Percentiles rank a stretch among this genome's conserved stretches.
Conservation (phyloP, 92 coral and sea anemone species). For the Epizoanthus ramosus region DNA sequence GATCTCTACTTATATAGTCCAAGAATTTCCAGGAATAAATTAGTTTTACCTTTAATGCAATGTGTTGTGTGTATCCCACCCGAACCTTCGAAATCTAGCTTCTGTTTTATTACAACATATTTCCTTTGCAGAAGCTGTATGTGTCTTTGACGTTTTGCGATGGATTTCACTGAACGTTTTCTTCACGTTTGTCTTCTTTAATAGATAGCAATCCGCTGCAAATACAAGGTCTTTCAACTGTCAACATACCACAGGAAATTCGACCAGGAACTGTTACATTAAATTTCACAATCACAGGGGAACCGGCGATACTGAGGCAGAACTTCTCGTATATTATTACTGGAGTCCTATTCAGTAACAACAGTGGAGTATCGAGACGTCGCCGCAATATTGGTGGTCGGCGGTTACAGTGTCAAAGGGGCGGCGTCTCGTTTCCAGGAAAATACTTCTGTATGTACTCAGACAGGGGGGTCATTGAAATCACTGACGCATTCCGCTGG, state of each 20-base stretch:
- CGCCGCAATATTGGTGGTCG: constrained; percentile 4
- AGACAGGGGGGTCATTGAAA: constrained; percentile 1
- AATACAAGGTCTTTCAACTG: not conserved
- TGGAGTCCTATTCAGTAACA: not conserved
- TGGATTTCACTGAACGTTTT: too few relatives aligned
- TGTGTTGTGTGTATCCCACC: too few relatives aligned
- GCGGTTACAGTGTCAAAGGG: not conserved
- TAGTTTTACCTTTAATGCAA: too few relatives aligned
- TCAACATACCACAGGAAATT: constrained; percentile 32
- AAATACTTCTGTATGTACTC: constrained; percentile 17
- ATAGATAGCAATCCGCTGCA: constrained; percentile 19
- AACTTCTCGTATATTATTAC: not conserved
- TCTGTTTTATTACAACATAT: too few relatives aligned
- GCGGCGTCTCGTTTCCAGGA: not conserved
- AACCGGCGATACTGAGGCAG: not conserved
- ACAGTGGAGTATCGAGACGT: not conserved
- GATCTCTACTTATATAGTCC: too few relatives aligned
- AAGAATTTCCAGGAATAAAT: too few relatives aligned
- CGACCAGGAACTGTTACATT: constrained; percentile 4
- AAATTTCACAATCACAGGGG: constrained; percentile 15
- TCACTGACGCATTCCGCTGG: constrained; percentile 20
- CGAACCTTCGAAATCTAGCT: too few relatives aligned
- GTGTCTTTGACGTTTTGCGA: too few relatives aligned
- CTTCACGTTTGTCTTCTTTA: too few relatives aligned
- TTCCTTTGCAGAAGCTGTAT: too few relatives aligned